Evolutionary conservation across 1,140 invertebrate species (phyloP).

Genomic region (Drosophila ironensis): DNA sequence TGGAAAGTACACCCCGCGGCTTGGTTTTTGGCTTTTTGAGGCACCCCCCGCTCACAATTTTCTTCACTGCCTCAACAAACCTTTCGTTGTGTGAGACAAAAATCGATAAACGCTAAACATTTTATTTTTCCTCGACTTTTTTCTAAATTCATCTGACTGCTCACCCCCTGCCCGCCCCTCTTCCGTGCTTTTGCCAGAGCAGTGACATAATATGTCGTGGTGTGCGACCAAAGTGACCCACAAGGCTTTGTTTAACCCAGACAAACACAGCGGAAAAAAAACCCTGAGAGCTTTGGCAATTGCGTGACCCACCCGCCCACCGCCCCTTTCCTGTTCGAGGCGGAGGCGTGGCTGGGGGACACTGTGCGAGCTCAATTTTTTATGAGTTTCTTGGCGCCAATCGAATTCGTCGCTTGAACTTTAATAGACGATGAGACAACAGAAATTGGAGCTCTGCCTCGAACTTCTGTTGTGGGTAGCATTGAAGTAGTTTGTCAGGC

Average conservation of each 20-base stretch:
- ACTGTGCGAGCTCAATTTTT: slow-evolving; percentile 42
- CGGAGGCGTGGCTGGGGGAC: slow-evolving; percentile 7
- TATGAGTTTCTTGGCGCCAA: slow-evolving; percentile 71
- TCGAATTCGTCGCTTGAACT: slow-evolving; percentile 40
- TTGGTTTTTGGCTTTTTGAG: background rate
- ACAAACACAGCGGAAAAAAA: slow-evolving; percentile 9
- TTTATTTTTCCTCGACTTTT: slow-evolving; percentile 47
- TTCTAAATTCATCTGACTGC: slow-evolving; percentile 24
- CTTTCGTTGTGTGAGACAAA: slow-evolving; percentile 39
- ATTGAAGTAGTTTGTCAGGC: slow-evolving; percentile 14
- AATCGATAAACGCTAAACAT: slow-evolving; percentile 66
- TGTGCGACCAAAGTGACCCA: slow-evolving; percentile 55
- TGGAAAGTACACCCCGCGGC: slow-evolving; percentile 20
- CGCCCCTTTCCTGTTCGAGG: slow-evolving; percentile 26
- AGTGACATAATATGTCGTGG: slow-evolving; percentile 61
- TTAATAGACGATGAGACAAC: slow-evolving; percentile 49
- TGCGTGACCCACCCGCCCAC: slow-evolving; percentile 11
- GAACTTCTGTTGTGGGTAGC: slow-evolving; percentile 1
- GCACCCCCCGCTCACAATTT: slow-evolving; percentile 5
- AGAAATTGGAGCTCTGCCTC: slow-evolving; percentile 21
- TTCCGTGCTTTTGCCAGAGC: no score
- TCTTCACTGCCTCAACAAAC: slow-evolving; percentile 63
- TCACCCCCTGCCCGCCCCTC: background rate
- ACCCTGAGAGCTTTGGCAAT: background rate
- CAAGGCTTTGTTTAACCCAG: slow-evolving; percentile 41